Evolutionary conservation across 2,113 vertebrate genomes (phyloP).

Genomic region (Montifringilla adamsi): DNA sequence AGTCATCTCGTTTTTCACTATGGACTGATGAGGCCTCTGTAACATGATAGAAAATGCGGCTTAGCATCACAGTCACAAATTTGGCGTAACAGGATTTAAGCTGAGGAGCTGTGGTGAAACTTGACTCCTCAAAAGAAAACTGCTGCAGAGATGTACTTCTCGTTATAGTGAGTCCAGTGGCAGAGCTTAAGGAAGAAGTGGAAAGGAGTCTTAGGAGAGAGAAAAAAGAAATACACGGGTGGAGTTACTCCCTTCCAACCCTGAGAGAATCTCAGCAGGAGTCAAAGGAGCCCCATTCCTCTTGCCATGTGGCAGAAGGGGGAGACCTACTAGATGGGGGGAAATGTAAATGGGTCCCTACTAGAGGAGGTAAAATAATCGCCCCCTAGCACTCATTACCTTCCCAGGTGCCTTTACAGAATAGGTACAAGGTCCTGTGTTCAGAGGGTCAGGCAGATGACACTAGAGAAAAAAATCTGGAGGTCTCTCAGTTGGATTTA

Average conservation of each 20-base stretch:
- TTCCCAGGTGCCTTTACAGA: background rate
- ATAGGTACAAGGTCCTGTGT: background rate
- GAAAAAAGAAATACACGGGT: too few relatives aligned
- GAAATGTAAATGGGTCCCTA: background rate
- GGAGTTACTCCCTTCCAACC: too few relatives aligned
- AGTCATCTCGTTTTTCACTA: background rate
- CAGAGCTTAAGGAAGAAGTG: too few relatives aligned
- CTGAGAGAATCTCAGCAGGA: too few relatives aligned
- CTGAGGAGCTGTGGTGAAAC: background rate
- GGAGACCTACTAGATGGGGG: background rate
- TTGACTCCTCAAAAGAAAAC: background rate
- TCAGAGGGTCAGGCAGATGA: background rate
- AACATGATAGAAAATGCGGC: background rate
- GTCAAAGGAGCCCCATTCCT: too few relatives aligned
- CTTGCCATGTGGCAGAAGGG: background rate
- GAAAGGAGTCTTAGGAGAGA: too few relatives aligned
- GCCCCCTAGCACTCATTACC: background rate
- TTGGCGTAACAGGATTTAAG: background rate
- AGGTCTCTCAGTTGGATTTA: background rate
- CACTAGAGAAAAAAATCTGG: background rate
- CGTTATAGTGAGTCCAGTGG: accelerated
- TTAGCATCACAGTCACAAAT: background rate
- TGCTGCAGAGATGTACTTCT: background rate
- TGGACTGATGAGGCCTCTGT: background rate
- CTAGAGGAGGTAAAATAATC: background rate